A percentile compares a stretch with the other conserved stretches of the same genome.
phyloP scores from a whole-genome alignment of 2,797 vertebrate species.

The Perodicticus potto region DNA sequence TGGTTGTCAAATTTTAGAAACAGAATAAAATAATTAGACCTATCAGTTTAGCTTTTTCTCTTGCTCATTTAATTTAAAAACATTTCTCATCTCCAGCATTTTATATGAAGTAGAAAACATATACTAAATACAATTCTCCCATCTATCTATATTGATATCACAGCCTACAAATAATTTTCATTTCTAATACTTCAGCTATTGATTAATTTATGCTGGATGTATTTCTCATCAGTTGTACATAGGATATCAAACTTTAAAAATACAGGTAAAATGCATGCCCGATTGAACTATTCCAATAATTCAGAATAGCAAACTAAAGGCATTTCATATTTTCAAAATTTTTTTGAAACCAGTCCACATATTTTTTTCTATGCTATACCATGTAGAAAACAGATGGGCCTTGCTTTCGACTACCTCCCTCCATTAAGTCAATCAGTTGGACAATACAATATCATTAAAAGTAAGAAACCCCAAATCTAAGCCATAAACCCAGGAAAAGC shows the following conservation, averaged over 20 bases:
- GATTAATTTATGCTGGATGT: neutral
- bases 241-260: neutral
- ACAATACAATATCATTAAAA: constrained; percentile 76
- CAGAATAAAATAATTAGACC: neutral
- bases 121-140: neutral
- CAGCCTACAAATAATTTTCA: neutral
- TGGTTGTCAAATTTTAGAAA: neutral
- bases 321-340: constrained; percentile 44
- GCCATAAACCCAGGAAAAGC: constrained; percentile 70
- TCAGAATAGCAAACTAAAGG: constrained; percentile 6
- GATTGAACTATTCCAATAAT: constrained; percentile 1
- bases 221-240: neutral
- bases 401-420: constrained; percentile 65
- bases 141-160: neutral
- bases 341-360: constrained; percentile 55
- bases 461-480: constrained; percentile 71
- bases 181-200: constrained; percentile 1
- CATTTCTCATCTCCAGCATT: neutral
- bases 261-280: neutral
- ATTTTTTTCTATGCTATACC: constrained; percentile 27
- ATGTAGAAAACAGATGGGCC: constrained; percentile 9
- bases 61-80: constrained; percentile 41
- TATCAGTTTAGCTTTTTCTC: neutral
- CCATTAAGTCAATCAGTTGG: constrained; percentile 73
- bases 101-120: neutral